These are phyloP conservation scores for Hypanus sabinus DNA, from an alignment of 2,113 vertebrate species.

Conservation along the genomic window DNA sequence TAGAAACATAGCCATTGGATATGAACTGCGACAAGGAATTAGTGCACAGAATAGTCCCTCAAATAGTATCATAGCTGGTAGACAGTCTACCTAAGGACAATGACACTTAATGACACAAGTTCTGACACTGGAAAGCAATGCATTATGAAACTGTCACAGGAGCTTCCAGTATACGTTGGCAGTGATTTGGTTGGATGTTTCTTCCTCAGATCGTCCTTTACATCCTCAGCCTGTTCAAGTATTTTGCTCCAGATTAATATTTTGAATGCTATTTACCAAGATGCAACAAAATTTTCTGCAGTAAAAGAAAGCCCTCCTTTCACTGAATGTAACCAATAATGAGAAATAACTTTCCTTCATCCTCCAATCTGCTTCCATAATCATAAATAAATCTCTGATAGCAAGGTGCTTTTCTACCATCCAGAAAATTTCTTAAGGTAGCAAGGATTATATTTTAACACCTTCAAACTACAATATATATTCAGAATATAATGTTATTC, in stretches of 20 bases:
- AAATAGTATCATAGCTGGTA: not conserved
- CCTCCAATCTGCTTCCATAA: not conserved
- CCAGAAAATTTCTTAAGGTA: not conserved
- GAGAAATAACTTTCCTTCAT: not conserved
- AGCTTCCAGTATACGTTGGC: not conserved
- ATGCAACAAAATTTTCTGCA: not conserved
- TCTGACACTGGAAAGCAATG: not conserved
- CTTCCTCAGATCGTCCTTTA: not conserved
- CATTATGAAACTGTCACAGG: not conserved
- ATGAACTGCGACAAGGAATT: not conserved
- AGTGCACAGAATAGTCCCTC: not conserved
- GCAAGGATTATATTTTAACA: not conserved
- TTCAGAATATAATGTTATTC: no score
- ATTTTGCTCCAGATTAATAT: not conserved
- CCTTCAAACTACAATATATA: no score
- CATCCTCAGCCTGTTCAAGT: not conserved
- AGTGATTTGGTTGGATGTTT: not conserved
- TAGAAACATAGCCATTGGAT: not conserved
- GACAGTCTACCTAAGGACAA: not conserved
- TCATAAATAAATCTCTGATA: not conserved
- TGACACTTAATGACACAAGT: not conserved
- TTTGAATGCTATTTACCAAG: not conserved
- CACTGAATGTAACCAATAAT: not conserved
- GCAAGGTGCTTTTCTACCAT: not conserved
- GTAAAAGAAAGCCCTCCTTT: not conserved